A percentile compares a stretch with the other conserved stretches of the same genome.
phyloP scores from a whole-genome alignment of 2,888 invertebrate genomes.

The Eupithecia inturbata region DNA sequence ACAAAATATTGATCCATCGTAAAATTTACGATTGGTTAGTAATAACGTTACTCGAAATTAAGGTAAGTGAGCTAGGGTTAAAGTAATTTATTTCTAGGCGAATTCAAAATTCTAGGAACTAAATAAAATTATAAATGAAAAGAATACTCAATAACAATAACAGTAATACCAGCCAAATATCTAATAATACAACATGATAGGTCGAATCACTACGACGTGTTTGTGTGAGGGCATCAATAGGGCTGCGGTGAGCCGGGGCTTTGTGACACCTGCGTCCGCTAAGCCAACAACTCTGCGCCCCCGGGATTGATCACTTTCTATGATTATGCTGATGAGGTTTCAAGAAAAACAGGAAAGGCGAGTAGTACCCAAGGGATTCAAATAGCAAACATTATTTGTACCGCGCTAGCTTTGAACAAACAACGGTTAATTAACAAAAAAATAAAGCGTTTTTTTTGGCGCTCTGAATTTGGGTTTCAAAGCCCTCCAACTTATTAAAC shows the following conservation, averaged over 20 bases:
- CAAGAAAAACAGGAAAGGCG: not conserved
- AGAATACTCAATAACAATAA: not conserved
- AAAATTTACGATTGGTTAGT: too few species aligned
- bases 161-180: not conserved
- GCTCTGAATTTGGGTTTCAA: not conserved
- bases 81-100: too few species aligned
- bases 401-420: not conserved
- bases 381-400: not conserved
- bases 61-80: too few species aligned
- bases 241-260: slow-evolving; percentile 31
- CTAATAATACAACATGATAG: slow-evolving; percentile 7
- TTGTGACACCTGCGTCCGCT: slow-evolving; percentile 26
- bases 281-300: slow-evolving; percentile 26
- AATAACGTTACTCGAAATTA: too few species aligned
- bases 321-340: slow-evolving; percentile 14
- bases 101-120: too few species aligned
- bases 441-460: not conserved
- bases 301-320: slow-evolving; percentile 18
- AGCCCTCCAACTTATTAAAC: not conserved
- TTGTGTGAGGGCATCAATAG: slow-evolving; percentile 27
- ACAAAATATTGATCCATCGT: too few species aligned
- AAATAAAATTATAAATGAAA: not conserved
- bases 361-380: not conserved
- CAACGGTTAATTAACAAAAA: not conserved
- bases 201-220: slow-evolving; percentile 25